Evolutionary conservation across 2,113 vertebrate genomes (phyloP), one percentile per base, ranked within the genome.

Genomic region (Amphiprion percula): DNA sequence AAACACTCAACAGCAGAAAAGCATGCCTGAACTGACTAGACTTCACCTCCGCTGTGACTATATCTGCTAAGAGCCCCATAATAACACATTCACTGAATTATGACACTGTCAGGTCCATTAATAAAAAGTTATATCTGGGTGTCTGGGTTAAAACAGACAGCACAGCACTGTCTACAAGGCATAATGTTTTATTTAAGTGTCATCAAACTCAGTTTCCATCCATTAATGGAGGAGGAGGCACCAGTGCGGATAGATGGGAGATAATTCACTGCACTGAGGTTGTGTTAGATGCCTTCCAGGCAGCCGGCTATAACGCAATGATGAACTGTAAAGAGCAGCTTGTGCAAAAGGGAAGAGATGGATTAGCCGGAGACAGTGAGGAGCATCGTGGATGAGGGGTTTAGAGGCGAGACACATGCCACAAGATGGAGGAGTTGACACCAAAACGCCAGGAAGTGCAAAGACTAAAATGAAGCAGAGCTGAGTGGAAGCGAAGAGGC

Each of bases 381-480:
- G 33, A 47, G 59, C 66, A 77, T 63, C 79, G 75, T 59, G 78
- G 37, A 63, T 10, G 66, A 50, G 52, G 71, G 75, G 77, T 60
- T 83, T 62, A 60, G 30, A 84, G 58, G 74, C 62, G 46, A 78
- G 55, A 70, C 26, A 15, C 2, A 41, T 54, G 74, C 16, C 41
- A 41, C 58, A 80, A 80, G 80, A 86, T 83, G 74, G 74, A 74
- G 79, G 62, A 79, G 39, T 79, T 15, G 60, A 68, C 39, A 55
- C 21, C 4, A 11, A 33, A 77, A 56, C 26, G 65, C 15, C 24
- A 49, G 71, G 58, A 77, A 73, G 46, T 65, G 67, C 17, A 65
- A 24, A 54, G 49, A 15, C 33, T 7, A 17, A 17, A 17, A 28
- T 41, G 8, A 70, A 54, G 47, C 10, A 16, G 41, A 68, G 19